phyloP scores from a whole-genome alignment of 2,888 invertebrate species.

The Apotomis capreana region DNA sequence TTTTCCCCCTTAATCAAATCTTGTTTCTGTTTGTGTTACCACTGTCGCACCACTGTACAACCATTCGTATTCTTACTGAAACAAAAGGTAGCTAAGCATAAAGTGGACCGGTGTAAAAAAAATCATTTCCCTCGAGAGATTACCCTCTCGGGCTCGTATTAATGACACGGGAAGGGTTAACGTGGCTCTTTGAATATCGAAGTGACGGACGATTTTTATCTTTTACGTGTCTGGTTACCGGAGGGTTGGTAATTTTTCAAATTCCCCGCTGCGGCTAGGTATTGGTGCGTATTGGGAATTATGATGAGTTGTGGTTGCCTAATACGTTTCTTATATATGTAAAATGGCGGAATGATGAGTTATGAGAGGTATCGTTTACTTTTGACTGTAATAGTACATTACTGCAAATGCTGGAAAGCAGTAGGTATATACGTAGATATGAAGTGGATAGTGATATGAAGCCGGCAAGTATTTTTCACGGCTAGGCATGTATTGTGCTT shows the following conservation, averaged over 20 bases:
- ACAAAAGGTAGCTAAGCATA: constrained; percentile 27
- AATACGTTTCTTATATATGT: background rate
- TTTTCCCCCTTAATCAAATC: too few species aligned
- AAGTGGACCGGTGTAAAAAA: constrained; percentile 37
- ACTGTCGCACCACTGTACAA: background rate
- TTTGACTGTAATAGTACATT: too few species aligned
- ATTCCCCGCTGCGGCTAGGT: constrained; percentile 15
- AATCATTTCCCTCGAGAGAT: constrained; percentile 39
- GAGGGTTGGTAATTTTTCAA: constrained; percentile 32
- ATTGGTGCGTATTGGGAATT: constrained; percentile 23
- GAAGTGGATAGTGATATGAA: too few species aligned
- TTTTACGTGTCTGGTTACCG: constrained; percentile 40
- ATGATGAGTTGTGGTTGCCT: constrained; percentile 16
- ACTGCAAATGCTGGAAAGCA: too few species aligned
- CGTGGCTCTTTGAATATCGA: constrained; percentile 44
- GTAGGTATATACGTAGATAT: too few species aligned
- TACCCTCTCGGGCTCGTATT: constrained; percentile 44
- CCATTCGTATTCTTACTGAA: constrained; percentile 11
- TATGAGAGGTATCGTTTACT: too few species aligned
- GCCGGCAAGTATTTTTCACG: too few species aligned
- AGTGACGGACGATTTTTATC: constrained; percentile 43
- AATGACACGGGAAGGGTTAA: constrained; percentile 40
- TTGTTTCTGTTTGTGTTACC: background rate
- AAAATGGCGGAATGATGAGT: background rate
- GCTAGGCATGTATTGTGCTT: too few species aligned